Conservation (phyloP, 2,888 invertebrate species). For the Patella caerulea region DNA sequence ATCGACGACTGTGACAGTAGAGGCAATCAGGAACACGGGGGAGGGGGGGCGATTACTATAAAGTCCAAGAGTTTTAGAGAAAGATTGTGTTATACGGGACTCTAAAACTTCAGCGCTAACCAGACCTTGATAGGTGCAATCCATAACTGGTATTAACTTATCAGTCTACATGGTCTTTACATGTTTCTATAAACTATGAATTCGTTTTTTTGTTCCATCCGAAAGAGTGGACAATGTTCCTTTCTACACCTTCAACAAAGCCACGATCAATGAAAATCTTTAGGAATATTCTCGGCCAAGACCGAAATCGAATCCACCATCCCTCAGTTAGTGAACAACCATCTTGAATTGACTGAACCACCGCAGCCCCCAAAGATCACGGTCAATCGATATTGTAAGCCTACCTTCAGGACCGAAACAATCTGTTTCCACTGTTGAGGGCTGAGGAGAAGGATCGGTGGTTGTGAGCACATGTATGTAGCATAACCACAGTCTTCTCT, state of each 20-base stretch:
- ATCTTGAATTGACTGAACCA: no score
- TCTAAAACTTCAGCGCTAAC: slow-evolving; percentile 96
- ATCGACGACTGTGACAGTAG: no score
- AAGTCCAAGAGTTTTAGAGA: slow-evolving; percentile 98
- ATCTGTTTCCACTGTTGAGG: slow-evolving; percentile 86
- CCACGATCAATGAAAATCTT: no score
- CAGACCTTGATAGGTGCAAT: slow-evolving; percentile 78
- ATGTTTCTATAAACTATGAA: no score
- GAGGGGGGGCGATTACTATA: slow-evolving; percentile 79
- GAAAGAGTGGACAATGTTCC: no score
- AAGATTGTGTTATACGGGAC: slow-evolving; percentile 93
- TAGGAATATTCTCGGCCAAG: no score
- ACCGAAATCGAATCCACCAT: no score
- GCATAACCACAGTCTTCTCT: slow-evolving; percentile 86
- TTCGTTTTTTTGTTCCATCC: no score
- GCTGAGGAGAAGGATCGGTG: slow-evolving; percentile 89
- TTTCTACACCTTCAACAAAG: no score
- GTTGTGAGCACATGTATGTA: slow-evolving; percentile 99
- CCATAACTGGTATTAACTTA: slow-evolving; percentile 91
- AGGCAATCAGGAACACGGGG: no score
- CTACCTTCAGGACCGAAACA: slow-evolving; percentile 85
- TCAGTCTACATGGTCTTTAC: no score
- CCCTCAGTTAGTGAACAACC: slow-evolving; percentile 6
- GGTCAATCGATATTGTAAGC: neutral
- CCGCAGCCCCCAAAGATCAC: no score